Evolutionary conservation across 2,888 invertebrate genomes (phyloP), one percentile per base, ranked within the genome.

Genomic region (Uropetala carovei): DNA sequence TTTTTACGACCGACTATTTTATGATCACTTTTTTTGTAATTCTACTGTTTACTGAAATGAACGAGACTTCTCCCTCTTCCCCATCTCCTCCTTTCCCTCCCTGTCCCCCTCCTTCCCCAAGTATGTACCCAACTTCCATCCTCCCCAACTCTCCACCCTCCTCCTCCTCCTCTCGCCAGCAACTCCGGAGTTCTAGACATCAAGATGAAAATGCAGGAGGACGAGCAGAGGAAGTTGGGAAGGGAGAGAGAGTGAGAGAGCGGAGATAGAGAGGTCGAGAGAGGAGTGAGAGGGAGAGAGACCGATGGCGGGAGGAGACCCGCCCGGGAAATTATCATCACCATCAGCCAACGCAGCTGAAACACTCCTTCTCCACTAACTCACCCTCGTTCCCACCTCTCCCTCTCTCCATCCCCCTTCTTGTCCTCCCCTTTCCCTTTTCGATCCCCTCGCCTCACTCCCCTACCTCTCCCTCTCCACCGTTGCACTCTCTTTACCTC

Each of bases 301-400:
- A 60, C 18, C 3, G 11, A 64, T 14, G 18, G 59, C 14, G 59
- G 27, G 13, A 57, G 56, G 43, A 43, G 30, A n/a, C 10, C 18
- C 43, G 89, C 43, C 43, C 64, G 60, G 89, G 64, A 18, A 86
- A 89, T 89, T 89, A 89, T 89, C 64, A 89, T 89, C 89, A 89
- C 64, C 89, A 89, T 89, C 89, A 89, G 89, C 64, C 89, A 60
- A 60, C 89, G 43, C 64, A 43, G 64, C 89, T 60, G 86, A 60
- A 27, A 22, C n/a, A 22, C 59, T 16, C 22, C 86, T 27, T 27
- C 30, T 9, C 10, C n/a, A 16, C 84, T 56, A 43, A 14, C 43
- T 14, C 13, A 16, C 22, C 18, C 58, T n/a, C 57, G 56, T 56
- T 13, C 8, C 30, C 30, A 57, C 18, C 11, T 43, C 1, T 27